Evolutionary conservation across 2,113 vertebrate genomes (phyloP), one percentile per base, ranked within the genome.

Genomic region (Semnornis frantzii): DNA sequence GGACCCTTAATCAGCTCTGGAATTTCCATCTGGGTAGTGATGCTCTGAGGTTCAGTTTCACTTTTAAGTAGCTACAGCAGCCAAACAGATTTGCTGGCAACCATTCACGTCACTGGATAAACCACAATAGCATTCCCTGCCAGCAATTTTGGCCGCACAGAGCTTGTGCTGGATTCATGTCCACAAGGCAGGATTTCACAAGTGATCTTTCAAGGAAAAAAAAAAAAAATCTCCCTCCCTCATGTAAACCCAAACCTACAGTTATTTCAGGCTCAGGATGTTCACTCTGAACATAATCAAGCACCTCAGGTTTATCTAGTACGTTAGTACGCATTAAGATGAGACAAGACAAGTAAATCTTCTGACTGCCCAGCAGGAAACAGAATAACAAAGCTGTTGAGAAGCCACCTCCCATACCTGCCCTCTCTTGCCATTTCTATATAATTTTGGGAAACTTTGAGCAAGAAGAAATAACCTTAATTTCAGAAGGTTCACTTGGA

Each of bases 211-310:
- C 39, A 24, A 52, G 9, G 18, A 50, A 19, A 50, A 20, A 52
- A 8, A 15, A 78, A 44, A 33, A 24, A 46, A 39, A 34, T 5
- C 37, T 75, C 37, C n/a, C 13, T 59, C 62, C 9, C 30, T 64
- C 10, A 0, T 7, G 8, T 55, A 52, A 39, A n/a, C 62, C 31
- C 76, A 42, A 83, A 18, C 0, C 0, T 1, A 15, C 14, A 14
- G 62, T 15, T 57, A 42, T 39, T 60, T 27, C 42, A 78, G 70
- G 50, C 79, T 74, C 34, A 3, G 39, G 59, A 31, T 28, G 33
- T 27, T 42, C 60, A 21, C 74, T 70, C 33, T 39, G n/a, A 60
- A 69, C n/a, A 30, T 14, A 28, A 15, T 3, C 10, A 85, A 79
- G 33, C 31, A 27, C 60, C 71, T 50, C 5, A 8, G 12, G 33